A percentile compares a stretch with the other conserved stretches of the same genome.
Conservation (phyloP, 2,888 invertebrate species). For the Globia sparganii region DNA sequence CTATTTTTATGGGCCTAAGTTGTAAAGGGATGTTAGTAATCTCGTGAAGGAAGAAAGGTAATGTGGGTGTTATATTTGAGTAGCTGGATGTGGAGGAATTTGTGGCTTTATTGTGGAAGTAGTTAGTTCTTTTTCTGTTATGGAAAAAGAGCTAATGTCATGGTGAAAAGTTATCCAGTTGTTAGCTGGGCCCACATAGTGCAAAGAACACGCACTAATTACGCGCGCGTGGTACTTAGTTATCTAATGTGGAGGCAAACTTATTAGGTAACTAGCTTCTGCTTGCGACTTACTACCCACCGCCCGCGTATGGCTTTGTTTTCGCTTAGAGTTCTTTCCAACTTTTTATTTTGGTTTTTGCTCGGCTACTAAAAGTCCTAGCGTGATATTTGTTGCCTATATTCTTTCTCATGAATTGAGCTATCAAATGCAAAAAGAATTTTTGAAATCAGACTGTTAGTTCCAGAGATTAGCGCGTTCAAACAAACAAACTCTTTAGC, state of each 20-base stretch:
- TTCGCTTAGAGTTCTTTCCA: neutral
- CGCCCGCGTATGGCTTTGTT: too few species aligned
- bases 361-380: too few species aligned
- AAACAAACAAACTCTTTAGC: neutral
- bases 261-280: neutral
- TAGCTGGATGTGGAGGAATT: constrained; percentile 10
- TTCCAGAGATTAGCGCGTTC: neutral
- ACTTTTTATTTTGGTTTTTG: too few species aligned
- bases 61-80: constrained; percentile 30
- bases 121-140: neutral
- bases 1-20: constrained; percentile 65
- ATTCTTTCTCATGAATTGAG: too few species aligned
- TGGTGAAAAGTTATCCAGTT: neutral
- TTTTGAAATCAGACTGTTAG: neutral
- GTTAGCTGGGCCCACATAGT: neutral
- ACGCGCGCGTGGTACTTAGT: too few species aligned
- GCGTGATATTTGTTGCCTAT: neutral
- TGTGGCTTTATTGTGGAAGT: constrained; percentile 9
- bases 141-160: neutral
- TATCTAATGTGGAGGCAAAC: neutral
- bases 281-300: too few species aligned
- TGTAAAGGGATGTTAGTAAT: constrained; percentile 59
- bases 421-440: too few species aligned
- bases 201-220: too few species aligned
- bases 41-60: constrained; percentile 42